Percentiles rank a stretch among this genome's conserved stretches.
phyloP scores from a whole-genome alignment of 2,797 vertebrate species.

The Pseudomugil tenellus region DNA sequence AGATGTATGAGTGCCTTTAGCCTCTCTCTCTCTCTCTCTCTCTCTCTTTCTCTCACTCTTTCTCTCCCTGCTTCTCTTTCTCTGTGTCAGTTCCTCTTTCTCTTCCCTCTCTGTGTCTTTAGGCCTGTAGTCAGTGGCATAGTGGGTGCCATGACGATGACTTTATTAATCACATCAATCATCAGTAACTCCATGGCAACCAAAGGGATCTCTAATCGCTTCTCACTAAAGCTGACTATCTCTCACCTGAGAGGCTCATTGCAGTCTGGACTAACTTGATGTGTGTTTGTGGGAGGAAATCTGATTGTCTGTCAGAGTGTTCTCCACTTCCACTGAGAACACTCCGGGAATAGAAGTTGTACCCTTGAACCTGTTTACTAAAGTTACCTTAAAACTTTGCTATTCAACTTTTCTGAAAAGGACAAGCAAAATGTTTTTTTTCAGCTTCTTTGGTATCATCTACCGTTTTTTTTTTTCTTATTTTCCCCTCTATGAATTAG shows the following conservation, averaged over 20 bases:
- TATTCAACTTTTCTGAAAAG: conserved; percentile 20
- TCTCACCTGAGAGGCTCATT: conserved; percentile 69
- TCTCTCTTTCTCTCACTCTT: conserved; percentile 22
- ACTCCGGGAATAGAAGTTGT: conserved; percentile 40
- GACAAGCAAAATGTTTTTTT: conserved; percentile 36
- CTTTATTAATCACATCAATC: conserved; percentile 88
- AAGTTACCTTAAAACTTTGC: conserved; percentile 52
- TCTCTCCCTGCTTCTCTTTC: conserved; percentile 5
- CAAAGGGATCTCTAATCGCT: conserved; percentile 76
- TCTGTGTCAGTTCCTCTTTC: conserved; percentile 24
- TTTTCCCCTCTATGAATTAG: too few relatives aligned
- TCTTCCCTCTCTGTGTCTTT: conserved; percentile 38
- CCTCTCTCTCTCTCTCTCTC: conserved; percentile 43
- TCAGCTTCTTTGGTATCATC: conserved; percentile 32
- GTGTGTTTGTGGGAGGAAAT: conserved; percentile 55
- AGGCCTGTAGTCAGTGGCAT: conserved; percentile 65
- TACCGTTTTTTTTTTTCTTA: neutral
- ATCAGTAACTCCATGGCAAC: conserved; percentile 74
- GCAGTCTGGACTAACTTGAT: conserved; percentile 67
- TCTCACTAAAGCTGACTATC: conserved; percentile 68
- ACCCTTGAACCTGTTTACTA: conserved; percentile 65
- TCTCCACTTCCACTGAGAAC: conserved; percentile 33
- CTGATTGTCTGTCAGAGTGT: conserved; percentile 58
- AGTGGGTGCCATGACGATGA: conserved; percentile 75
- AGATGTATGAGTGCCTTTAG: conserved; percentile 53